phyloP scores from a whole-genome alignment of 2,888 invertebrate genomes.

The Molanna angustata region DNA sequence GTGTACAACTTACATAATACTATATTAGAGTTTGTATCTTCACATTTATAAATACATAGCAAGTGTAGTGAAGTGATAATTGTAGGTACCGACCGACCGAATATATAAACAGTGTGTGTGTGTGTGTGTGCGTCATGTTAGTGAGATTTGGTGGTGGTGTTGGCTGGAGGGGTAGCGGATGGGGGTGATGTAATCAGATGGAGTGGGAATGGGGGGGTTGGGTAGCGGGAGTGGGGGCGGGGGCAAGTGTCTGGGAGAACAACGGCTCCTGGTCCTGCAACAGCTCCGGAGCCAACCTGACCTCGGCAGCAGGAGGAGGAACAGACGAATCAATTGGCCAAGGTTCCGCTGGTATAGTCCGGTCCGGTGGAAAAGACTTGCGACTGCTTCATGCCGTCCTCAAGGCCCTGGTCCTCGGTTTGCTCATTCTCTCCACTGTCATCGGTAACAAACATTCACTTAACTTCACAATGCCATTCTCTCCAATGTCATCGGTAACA shows the following conservation, averaged over 20 bases:
- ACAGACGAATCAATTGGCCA: too few relatives aligned
- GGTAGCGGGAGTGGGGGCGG: constrained; percentile 2
- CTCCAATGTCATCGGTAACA: too few relatives aligned
- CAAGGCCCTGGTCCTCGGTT: constrained; percentile 57
- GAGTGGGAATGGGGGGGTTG: not conserved
- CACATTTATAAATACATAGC: too few relatives aligned
- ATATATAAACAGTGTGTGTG: too few relatives aligned
- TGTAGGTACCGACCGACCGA: too few relatives aligned
- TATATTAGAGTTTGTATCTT: too few relatives aligned
- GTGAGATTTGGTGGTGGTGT: too few relatives aligned
- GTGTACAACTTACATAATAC: too few relatives aligned
- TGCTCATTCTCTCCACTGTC: constrained; percentile 62
- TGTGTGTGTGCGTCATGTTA: too few relatives aligned
- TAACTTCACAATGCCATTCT: not conserved
- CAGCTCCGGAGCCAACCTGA: not conserved
- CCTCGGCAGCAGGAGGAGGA: not conserved
- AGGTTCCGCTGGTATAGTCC: not conserved
- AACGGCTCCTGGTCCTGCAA: constrained; percentile 1
- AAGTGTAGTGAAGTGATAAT: too few relatives aligned
- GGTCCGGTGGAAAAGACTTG: constrained; percentile 33
- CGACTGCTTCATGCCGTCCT: constrained; percentile 61
- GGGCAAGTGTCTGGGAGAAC: not conserved
- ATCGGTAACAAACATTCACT: constrained; percentile 46
- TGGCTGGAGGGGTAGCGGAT: too few relatives aligned
- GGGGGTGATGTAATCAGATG: too few relatives aligned